Evolutionary conservation across 2,797 vertebrate species (phyloP), one percentile per base, ranked within the genome.

Genomic region (Podarcis lilfordi): DNA sequence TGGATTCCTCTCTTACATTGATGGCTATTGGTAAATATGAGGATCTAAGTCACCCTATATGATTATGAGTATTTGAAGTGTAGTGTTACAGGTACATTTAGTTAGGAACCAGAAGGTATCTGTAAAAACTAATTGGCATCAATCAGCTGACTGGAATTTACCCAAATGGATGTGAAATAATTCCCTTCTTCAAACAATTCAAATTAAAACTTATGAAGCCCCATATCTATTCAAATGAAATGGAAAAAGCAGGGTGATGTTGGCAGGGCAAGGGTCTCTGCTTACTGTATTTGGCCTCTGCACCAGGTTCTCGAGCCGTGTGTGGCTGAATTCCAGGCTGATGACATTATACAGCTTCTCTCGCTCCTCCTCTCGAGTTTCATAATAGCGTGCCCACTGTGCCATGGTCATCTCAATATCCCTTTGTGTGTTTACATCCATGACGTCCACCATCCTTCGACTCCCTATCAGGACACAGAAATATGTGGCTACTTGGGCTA

Each of bases 351-450:
- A 99, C 25, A 99, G 98, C 77, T 99, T 99, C 89, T 99, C 98
- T 85, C 99, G 95, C 91, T 99, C 98, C 0, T 98, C 98, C 74
- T 98, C 97, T 0, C 98, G 99, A 0, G 98, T 99, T 89, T 99
- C 98, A 1, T 99, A 99, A 96, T 99, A 99, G 64, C 98, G 98
- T 21, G 98, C 97, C 99, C 99, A 99, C 95, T 99, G 99, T 0
- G 98, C 97, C 99, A 99, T 99, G 25, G 99, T 99, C 99, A 99
- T 99, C 96, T 99, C 99, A 0, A 99, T 99, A 85, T 98, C 99
- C 91, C 98, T 98, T 95, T 99, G 99, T 0, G 99, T 99, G 95
- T 98, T 99, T 89, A 99, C 99, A 1, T 99, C 99, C 99, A 99
- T 99, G 93, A 99, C 99, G 0, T 99, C 99, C 85, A 99, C 98